Evolutionary conservation across 1,140 invertebrate genomes (phyloP), one percentile per base, ranked within the genome.

Genomic region (Centruroides sculpturatus): DNA sequence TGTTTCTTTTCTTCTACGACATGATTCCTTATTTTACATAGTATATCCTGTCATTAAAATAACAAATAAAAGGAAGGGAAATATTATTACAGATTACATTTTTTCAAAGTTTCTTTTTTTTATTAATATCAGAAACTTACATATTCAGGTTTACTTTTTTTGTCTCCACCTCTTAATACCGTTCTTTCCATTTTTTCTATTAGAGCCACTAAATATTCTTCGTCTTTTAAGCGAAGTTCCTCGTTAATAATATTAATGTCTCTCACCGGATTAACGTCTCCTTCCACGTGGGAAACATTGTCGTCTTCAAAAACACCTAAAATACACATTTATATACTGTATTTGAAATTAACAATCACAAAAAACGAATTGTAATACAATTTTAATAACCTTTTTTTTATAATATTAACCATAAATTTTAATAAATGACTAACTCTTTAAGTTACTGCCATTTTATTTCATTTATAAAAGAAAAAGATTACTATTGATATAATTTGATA

Each of bases 221-320:
- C 82, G 71, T 99, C 96, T 74, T 99, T 99, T 4, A 98, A 77
- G 9, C 92, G 78, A 34, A 99, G 75, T 74, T 99, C 97, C 69
- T 98, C 92, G 63, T 83, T 84, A 66, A 99, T 99, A 50, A 98
- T 98, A 66, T 93, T 91, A 65, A 99, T 78, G 79, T 99, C 97
- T 56, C 96, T 78, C 2, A 97, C 83, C 0, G 97, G 97, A 74
- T 99, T 88, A 0, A 99, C 92, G 58, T 99, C 95, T 8, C 96
- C 96, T 74, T 99, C 96, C 0, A 99, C 85, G 71, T 99, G 97
- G 46, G 91, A 95, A 0, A 99, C 93, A 70, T 98, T 92, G 57
- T 93, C 92, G 73, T 98, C 93, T 65, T 98, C 95, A 73, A 99
- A 99, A 34, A 92, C 92, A 72, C 92, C 91, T 95, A 70, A 12